Base-by-base conservation (phyloP, 2,113 vertebrate genomes). In the Tricholaema leucomelas region DNA sequence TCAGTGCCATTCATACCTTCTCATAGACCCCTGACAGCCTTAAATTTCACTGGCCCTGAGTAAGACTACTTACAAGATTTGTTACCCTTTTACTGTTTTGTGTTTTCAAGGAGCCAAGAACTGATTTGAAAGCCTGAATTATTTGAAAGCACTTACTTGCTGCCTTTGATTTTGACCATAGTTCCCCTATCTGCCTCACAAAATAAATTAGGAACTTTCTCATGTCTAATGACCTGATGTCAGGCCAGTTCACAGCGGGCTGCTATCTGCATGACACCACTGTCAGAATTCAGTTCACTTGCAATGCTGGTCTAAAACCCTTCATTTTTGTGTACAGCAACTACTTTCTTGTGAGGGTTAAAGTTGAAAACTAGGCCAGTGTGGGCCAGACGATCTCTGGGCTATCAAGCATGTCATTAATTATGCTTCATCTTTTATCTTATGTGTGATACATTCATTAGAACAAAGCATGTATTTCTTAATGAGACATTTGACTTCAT, bases 401-500 rank as follows among this genome's bases (percentile, higher is more conserved):
- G 60, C 48, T 90, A 74, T 65, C 60, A 23, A 0, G 1, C 21
- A 4, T 55, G 24, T 27, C 46, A 54, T 71, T 93, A 87, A 85
- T 93, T 92, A 73, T 30, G 23, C 58, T 80, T 55, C 33, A 28
- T 92, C 67, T 56, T 91, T 91, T 93, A 90, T 92, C 85, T 65
- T 30, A 19, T 38, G 61, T 55, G 60, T 7, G 42, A 38, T 71
- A 72, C 2, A 11, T 87, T 82, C 75, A 83, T 82, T 85, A 73
- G 91, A 36, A 56, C 5, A 7, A 92, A 93, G 66, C 52, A 48
- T 71, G 55, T 59, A 67, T 93, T 93, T 30, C 67, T 72, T 92
- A 96, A 96, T 87, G 81, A 97, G 91, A 76, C 73, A 17, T 82
- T 95, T 92, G 66, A 79, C 70, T 92, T 91, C 80, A 93, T 96